Percentiles rank a stretch among this genome's conserved stretches.
These are phyloP conservation scores for Chondrilla cf. caribensis DNA, from an alignment of 37 sponge, comb jelly and placozoan species.

Conservation along the genomic window DNA sequence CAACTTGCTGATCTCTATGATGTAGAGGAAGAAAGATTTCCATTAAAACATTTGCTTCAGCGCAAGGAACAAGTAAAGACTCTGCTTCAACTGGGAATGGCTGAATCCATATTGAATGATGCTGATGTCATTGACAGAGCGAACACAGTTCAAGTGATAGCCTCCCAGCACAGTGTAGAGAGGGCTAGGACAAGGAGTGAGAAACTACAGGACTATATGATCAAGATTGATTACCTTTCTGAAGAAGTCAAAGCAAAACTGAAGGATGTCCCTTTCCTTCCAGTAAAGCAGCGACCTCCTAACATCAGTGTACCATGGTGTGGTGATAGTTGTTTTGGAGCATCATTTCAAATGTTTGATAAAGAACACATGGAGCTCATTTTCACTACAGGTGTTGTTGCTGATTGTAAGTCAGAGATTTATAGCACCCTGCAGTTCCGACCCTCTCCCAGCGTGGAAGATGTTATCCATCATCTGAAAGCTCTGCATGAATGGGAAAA, in stretches of 20 bases:
- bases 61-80: neutral
- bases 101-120: neutral
- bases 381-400: neutral
- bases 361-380: neutral
- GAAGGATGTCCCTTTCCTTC: constrained; percentile 27
- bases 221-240: too few relatives aligned
- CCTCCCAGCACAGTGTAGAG: neutral
- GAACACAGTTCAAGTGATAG: constrained; percentile 19
- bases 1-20: constrained; percentile 30
- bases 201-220: neutral
- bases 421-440: neutral
- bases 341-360: constrained; percentile 1
- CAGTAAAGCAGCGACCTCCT: constrained; percentile 7
- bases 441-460: neutral
- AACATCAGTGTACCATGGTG: constrained; percentile 38
- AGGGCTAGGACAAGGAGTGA: neutral
- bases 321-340: neutral
- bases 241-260: neutral
- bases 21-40: constrained; percentile 47
- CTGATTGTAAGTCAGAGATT: neutral
- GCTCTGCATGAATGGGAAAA: neutral
- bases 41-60: constrained; percentile 13
- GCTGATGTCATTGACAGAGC: constrained; percentile 41
- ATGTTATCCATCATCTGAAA: neutral
- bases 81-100: constrained; percentile 35